Evolutionary conservation across 2,797 vertebrate genomes (phyloP), one percentile per base, ranked within the genome.

Genomic region (Neosilurus mollespiculum): DNA sequence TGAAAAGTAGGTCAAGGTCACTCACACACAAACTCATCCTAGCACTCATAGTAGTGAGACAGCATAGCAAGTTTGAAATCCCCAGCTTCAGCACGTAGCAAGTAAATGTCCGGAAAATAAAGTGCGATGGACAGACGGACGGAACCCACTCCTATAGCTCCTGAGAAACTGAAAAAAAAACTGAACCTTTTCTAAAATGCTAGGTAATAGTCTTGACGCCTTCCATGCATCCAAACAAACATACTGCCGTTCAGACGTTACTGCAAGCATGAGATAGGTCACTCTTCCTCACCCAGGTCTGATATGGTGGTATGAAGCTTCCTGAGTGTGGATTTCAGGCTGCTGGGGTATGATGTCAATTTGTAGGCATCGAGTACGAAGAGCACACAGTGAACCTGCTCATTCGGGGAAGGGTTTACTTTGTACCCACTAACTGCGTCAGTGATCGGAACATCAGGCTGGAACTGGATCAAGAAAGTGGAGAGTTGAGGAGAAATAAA

Each of bases 311-410:
- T 20, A 16, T 77, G 78, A 37, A 87, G 64, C 34, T 56, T 81
- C 64, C 78, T 83, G 30, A 88, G 69, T 5, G n/a, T 80, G 20
- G 61, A 12, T 30, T 77, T 20, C 77, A 86, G 72, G 43, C 24
- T 34, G 5, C 67, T 75, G 34, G 78, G 37, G 83, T 86, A 86
- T n/a, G 49, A 54, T 15, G 18, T n/a, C 22, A 87, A 24, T 66
- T 76, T 81, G 61, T 37, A 61, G 5, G 88, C 86, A 65, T 87
- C 78, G 30, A 88, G 70, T n/a, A 85, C 70, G 7, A 86, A 88
- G 67, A 87, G 66, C 2, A 86, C 85, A 10, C 86, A 83, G 75
- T 88, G 88, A 70, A 82, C 51, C 79, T 71, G 66, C 9, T 87
- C 86, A 1, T 59, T 54, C 9, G 78, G 16, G 14, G 81, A 12